These are phyloP conservation scores for Catagonus wagneri DNA, from an alignment of 2,113 vertebrate species.

Conservation along the genomic window DNA sequence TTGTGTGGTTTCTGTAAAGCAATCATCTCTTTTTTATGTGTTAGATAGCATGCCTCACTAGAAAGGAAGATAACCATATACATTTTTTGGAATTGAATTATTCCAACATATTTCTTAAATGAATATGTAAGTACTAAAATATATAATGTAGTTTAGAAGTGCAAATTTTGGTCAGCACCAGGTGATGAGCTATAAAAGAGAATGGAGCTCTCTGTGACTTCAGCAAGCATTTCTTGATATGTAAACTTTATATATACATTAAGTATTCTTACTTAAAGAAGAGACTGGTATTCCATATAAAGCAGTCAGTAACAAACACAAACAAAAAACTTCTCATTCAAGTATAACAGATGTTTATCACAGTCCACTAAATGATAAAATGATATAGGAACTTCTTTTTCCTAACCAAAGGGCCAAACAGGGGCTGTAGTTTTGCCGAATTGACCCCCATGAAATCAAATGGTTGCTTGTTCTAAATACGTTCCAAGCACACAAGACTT, in stretches of 20 bases:
- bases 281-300: neutral
- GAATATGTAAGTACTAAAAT: neutral
- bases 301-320: neutral
- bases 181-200: neutral
- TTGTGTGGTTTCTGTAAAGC: neutral
- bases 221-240: neutral
- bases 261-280: neutral
- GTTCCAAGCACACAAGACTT: conserved; percentile 5
- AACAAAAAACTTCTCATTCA: conserved; percentile 3
- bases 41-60: neutral
- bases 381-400: neutral
- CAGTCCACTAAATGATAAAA: neutral
- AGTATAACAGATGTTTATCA: neutral
- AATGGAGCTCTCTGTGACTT: neutral
- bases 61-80: neutral
- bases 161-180: neutral
- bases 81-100: neutral
- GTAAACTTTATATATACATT: neutral
- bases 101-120: neutral
- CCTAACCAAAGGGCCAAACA: neutral
- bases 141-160: neutral
- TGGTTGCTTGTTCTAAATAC: neutral
- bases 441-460: neutral
- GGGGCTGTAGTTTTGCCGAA: neutral
- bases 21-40: neutral